These are phyloP conservation scores for Drosophila lacicola DNA, from an alignment of 2,888 invertebrate species.

Conservation along the genomic window DNA sequence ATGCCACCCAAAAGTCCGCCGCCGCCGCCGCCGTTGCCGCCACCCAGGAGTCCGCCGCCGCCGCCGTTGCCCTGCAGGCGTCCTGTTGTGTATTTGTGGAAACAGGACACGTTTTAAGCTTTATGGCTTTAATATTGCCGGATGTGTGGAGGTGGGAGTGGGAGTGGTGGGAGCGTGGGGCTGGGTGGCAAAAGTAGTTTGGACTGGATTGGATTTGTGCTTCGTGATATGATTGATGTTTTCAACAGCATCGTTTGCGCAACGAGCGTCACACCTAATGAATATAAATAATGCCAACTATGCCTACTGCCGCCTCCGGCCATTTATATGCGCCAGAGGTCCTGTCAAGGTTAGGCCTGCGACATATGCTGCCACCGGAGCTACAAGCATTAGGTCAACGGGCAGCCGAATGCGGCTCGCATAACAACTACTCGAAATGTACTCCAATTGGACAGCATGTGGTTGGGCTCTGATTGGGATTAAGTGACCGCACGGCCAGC, in stretches of 20 bases:
- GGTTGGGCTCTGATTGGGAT: conserved; percentile 25
- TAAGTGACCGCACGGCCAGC: background rate
- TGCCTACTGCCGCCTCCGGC: conserved; percentile 1
- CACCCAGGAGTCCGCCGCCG: conserved; percentile 49
- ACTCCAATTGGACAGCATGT: conserved; percentile 11
- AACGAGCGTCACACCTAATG: conserved; percentile 56
- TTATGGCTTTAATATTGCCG: conserved; percentile 52
- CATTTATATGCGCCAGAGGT: conserved; percentile 51
- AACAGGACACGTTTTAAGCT: conserved; percentile 65
- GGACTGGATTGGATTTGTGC: conserved; percentile 29
- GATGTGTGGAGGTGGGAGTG: background rate
- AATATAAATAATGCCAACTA: conserved; percentile 61
- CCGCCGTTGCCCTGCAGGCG: conserved; percentile 69
- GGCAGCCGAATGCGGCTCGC: conserved; percentile 27
- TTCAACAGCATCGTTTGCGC: conserved; percentile 24
- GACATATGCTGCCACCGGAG: conserved; percentile 41
- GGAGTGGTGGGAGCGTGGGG: conserved; percentile 15
- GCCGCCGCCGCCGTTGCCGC: conserved; percentile 50
- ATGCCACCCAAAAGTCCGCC: conserved; percentile 41
- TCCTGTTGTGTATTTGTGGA: conserved; percentile 53
- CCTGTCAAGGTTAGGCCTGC: conserved; percentile 24
- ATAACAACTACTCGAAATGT: conserved; percentile 39
- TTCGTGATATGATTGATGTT: conserved; percentile 68
- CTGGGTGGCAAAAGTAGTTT: conserved; percentile 23
- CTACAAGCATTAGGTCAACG: conserved; percentile 37